Percentiles rank a stretch among this genome's conserved stretches.
Evolutionary conservation across 2,797 vertebrate species (phyloP).

Genomic region (Ibycter americanus): DNA sequence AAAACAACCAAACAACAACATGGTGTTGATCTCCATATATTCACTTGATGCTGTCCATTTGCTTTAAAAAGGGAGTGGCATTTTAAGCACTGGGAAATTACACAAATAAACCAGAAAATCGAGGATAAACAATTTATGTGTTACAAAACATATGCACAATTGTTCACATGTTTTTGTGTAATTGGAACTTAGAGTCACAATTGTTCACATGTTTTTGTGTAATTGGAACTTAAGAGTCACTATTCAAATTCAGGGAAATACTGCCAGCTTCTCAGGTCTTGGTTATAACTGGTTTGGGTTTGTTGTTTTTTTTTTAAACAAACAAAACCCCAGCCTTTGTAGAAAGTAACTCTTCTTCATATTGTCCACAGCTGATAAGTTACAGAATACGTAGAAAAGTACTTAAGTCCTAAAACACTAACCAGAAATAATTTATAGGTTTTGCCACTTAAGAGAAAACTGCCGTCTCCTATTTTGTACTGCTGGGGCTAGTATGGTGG

Average conservation of each 20-base stretch:
- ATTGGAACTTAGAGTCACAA: accelerated
- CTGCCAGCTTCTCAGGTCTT: background rate
- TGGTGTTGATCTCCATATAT: background rate
- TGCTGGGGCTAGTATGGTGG: background rate
- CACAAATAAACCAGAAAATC: background rate
- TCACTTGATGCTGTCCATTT: background rate
- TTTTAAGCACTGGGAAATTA: background rate
- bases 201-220: background rate
- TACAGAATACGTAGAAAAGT: too few relatives aligned
- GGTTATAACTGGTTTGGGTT: background rate
- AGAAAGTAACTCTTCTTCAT: background rate
- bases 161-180: background rate
- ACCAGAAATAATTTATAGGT: background rate
- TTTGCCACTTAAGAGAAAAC: background rate
- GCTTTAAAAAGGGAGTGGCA: background rate
- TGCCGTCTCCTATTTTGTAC: background rate
- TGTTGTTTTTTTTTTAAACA: background rate
- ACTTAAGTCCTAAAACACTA: background rate
- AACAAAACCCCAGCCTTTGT: background rate
- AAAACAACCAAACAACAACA: background rate
- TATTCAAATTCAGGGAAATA: background rate
- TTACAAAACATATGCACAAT: background rate
- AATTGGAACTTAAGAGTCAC: accelerated
- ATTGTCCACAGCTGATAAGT: background rate
- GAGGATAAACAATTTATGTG: background rate